phyloP scores from a whole-genome alignment of 2,113 vertebrate genomes.

The Psammodynastes pulverulentus region DNA sequence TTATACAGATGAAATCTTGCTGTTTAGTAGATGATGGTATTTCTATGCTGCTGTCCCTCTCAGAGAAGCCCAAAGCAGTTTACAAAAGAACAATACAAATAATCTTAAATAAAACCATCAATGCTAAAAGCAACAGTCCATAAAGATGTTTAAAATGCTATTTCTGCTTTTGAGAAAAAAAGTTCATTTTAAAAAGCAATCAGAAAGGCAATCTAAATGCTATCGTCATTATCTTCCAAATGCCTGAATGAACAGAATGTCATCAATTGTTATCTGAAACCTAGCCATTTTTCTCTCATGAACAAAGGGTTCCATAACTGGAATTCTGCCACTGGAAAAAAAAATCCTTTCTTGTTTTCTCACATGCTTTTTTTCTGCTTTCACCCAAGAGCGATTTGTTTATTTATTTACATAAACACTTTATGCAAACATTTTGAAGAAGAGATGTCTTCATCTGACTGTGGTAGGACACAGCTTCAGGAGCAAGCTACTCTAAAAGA shows the following conservation, averaged over 20 bases:
- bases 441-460: neutral
- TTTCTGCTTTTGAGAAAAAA: neutral
- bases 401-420: neutral
- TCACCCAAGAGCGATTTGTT: neutral
- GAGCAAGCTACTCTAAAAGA: neutral
- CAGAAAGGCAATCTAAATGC: neutral
- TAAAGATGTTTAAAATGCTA: neutral
- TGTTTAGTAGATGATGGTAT: neutral
- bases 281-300: neutral
- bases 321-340: neutral
- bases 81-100: neutral
- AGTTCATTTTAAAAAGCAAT: neutral
- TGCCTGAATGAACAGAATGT: neutral
- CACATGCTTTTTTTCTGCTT: neutral
- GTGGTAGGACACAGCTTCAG: neutral
- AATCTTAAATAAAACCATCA: neutral
- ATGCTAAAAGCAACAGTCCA: neutral
- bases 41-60: neutral
- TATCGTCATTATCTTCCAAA: neutral
- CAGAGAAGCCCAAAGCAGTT: neutral
- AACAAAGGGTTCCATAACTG: neutral
- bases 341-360: neutral
- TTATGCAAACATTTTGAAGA: neutral
- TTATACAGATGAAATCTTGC: neutral
- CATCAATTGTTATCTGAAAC: neutral